A percentile compares a stretch with the other conserved stretches of the same genome.
These are phyloP conservation scores for Drosophila subpulchrella DNA, from an alignment of 1,140 invertebrate species.

Conservation along the genomic window DNA sequence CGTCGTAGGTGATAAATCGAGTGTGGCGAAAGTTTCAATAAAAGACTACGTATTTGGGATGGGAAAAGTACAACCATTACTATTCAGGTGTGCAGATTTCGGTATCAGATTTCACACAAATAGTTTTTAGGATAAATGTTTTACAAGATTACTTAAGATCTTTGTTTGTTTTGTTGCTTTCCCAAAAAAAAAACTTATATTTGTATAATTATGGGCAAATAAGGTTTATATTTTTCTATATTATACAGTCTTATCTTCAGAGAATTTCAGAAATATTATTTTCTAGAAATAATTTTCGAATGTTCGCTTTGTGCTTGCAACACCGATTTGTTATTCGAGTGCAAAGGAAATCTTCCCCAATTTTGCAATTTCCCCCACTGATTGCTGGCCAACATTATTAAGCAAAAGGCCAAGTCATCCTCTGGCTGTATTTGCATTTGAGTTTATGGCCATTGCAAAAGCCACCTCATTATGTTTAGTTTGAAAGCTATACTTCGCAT, in stretches of 20 bases:
- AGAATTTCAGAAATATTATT: no score
- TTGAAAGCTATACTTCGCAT: conserved; percentile 22
- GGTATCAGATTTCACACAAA: background rate
- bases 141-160: no score
- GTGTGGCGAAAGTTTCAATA: conserved; percentile 59
- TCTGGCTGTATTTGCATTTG: conserved; percentile 28
- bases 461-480: conserved; percentile 45
- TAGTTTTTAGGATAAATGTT: no score
- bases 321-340: no score
- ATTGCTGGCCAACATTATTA: conserved; percentile 15
- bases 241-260: no score
- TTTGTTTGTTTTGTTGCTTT: no score
- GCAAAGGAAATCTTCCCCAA: conserved; percentile 9
- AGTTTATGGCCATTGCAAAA: conserved; percentile 21
- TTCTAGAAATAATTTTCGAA: background rate
- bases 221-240: no score
- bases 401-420: conserved; percentile 33
- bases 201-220: background rate
- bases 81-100: background rate
- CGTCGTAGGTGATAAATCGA: conserved; percentile 55
- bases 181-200: no score
- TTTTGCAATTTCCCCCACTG: background rate
- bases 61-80: background rate
- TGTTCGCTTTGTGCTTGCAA: background rate
- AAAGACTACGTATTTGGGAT: conserved; percentile 20